Evolutionary conservation across 1,140 invertebrate species (phyloP), one percentile per base, ranked within the genome.

Genomic region (Bemisia tabaci): DNA sequence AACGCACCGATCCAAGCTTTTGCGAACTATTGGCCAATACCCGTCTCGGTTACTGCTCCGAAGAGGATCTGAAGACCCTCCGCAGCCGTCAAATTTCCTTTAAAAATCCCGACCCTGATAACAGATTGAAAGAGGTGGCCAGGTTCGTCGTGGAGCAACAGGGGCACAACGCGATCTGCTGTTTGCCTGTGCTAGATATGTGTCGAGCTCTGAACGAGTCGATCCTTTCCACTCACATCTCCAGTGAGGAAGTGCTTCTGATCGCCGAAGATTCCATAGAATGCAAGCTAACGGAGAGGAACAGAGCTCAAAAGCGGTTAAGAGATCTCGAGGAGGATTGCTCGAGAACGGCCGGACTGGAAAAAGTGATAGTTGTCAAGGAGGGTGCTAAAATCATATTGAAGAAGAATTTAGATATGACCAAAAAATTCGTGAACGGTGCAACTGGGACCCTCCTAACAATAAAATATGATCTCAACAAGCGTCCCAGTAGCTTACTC

Each of bases 321-420:
- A 69, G 68, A 26, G 65, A 67, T 62, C 67, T 68, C 22, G 68
- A 66, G 58, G 68, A 24, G 59, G 61, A 63, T 61, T 59, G 71
- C 65, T 65, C 72, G 22, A 73, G 70, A 22, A 72, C 70, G 60
- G 71, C 70, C 1, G 71, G 72, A 12, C 61, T 72, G 26, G 67
- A 67, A 67, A 68, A 67, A 65, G 64, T 62, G 24, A 73, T 75
- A 60, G 70, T 24, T 27, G 64, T 73, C 25, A 76, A 75, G 71
- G 64, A 74, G 39, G 72, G 63, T 26, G 24, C 26, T 23, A 72
- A 68, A 64, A 66, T 75, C 12, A 76, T 76, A 71, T 63, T 77
- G 12, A 71, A 71, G 63, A 68, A 70, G 67, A 75, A 77, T 71
- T 74, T 77, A 67, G 72, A 74, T 67, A 69, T 74, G 27, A 70